Evolutionary conservation across 2,113 vertebrate species (phyloP).

Genomic region (Hucho hucho): DNA sequence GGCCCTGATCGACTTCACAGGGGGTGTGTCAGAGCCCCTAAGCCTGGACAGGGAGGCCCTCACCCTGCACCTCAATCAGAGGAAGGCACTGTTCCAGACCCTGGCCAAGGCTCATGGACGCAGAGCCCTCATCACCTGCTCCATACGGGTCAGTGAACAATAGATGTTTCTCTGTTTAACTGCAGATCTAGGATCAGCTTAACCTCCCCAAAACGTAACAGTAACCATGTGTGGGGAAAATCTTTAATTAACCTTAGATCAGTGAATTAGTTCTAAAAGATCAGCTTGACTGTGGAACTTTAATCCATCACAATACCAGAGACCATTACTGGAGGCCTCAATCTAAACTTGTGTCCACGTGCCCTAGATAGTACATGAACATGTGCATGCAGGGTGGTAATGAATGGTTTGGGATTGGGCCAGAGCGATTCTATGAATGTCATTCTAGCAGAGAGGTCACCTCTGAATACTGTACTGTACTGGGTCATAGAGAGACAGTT

Average conservation of each 20-base stretch:
- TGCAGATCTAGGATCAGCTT: too few species aligned
- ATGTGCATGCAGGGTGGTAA: background rate
- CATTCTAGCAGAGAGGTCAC: background rate
- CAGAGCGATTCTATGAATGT: background rate
- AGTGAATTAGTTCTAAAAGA: too few species aligned
- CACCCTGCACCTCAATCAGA: constrained; percentile 52
- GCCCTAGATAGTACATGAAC: too few species aligned
- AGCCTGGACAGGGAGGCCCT: constrained; percentile 60
- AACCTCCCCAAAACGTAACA: too few species aligned
- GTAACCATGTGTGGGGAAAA: too few species aligned
- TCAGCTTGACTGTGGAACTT: too few species aligned
- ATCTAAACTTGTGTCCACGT: too few species aligned
- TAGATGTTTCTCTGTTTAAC: too few species aligned
- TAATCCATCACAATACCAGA: too few species aligned
- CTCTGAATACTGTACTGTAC: background rate
- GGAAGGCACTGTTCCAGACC: constrained; percentile 71
- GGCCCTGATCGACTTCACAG: constrained; percentile 80
- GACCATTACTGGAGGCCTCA: too few species aligned
- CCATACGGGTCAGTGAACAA: constrained; percentile 69
- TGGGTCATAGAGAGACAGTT: background rate
- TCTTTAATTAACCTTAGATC: too few species aligned
- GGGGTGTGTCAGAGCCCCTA: constrained; percentile 78
- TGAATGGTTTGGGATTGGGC: background rate
- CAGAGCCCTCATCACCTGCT: constrained; percentile 78
- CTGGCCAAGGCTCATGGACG: constrained; percentile 67